These are phyloP conservation scores for Sebastes iracundus DNA, from an alignment of 2,797 vertebrate species.

Conservation along the genomic window DNA sequence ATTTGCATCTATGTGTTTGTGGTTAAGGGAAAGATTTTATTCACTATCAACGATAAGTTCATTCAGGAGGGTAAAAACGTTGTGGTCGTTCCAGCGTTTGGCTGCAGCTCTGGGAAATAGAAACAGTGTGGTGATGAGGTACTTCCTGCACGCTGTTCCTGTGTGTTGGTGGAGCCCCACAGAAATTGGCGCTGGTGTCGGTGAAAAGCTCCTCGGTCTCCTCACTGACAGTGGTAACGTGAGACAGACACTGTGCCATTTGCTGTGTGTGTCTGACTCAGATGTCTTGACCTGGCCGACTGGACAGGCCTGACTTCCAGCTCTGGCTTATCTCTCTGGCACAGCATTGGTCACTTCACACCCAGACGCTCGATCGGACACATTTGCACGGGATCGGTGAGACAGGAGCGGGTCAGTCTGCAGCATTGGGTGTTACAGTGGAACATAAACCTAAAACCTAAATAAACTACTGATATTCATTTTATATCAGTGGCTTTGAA, in stretches of 20 bases:
- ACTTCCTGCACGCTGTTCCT: slow-evolving; percentile 63
- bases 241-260: slow-evolving; percentile 83
- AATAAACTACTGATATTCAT: neutral
- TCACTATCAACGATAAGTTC: slow-evolving; percentile 35
- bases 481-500: neutral
- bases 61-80: slow-evolving; percentile 36
- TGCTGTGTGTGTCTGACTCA: slow-evolving; percentile 78
- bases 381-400: slow-evolving; percentile 39
- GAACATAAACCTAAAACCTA: neutral
- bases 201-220: slow-evolving; percentile 59
- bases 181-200: slow-evolving; percentile 72
- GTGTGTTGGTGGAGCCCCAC: slow-evolving; percentile 19
- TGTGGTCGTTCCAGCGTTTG: slow-evolving; percentile 34
- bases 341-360: slow-evolving; percentile 87
- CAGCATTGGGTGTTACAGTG: neutral
- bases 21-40: slow-evolving; percentile 33
- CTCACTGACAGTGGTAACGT: slow-evolving; percentile 67
- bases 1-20: neutral
- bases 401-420: slow-evolving; percentile 9
- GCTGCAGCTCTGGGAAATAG: slow-evolving; percentile 40
- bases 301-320: slow-evolving; percentile 83
- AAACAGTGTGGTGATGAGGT: slow-evolving; percentile 58
- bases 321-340: slow-evolving; percentile 86
- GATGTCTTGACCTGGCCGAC: slow-evolving; percentile 80
- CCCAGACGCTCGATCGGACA: slow-evolving; percentile 77